Evolutionary conservation across 2,888 invertebrate species (phyloP).

Genomic region (Rhagonycha lutea): DNA sequence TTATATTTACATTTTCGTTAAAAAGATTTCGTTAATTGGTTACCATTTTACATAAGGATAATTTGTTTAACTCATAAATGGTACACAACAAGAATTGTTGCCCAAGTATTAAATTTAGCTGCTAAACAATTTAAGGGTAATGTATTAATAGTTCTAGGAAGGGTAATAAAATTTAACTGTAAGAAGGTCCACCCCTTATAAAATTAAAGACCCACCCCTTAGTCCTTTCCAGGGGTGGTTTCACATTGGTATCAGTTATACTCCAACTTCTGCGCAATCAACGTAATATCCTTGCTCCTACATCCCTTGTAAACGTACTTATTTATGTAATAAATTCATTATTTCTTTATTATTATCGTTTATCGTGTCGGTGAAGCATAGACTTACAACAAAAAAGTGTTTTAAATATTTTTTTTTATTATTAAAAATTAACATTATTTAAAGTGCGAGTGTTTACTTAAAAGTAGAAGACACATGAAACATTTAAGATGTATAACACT

Average conservation of each 20-base stretch:
- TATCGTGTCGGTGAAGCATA: neutral
- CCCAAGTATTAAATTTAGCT: constrained; percentile 8
- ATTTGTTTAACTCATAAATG: neutral
- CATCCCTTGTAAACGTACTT: constrained; percentile 15
- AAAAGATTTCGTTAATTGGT: neutral
- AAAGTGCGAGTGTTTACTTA: neutral
- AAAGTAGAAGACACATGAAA: constrained; percentile 6
- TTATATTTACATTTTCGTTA: neutral
- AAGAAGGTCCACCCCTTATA: constrained; percentile 39
- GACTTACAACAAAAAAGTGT: neutral
- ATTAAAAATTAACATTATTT: neutral
- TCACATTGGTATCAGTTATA: constrained; percentile 30
- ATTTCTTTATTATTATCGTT: neutral
- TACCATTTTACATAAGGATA: neutral
- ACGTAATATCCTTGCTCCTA: constrained; percentile 18
- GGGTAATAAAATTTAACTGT: constrained; percentile 32
- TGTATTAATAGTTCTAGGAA: constrained; percentile 28
- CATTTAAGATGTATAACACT: constrained; percentile 47
- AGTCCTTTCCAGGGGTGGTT: constrained; percentile 47
- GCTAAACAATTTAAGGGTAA: constrained; percentile 25
- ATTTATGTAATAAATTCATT: neutral
- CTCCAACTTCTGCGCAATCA: constrained; percentile 30
- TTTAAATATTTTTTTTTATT: neutral
- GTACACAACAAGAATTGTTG: constrained; percentile 3
- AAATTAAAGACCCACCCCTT: constrained; percentile 42